These are phyloP conservation scores for Caradrina clavipalpis DNA, from an alignment of 2,888 invertebrate species.

Conservation along the genomic window DNA sequence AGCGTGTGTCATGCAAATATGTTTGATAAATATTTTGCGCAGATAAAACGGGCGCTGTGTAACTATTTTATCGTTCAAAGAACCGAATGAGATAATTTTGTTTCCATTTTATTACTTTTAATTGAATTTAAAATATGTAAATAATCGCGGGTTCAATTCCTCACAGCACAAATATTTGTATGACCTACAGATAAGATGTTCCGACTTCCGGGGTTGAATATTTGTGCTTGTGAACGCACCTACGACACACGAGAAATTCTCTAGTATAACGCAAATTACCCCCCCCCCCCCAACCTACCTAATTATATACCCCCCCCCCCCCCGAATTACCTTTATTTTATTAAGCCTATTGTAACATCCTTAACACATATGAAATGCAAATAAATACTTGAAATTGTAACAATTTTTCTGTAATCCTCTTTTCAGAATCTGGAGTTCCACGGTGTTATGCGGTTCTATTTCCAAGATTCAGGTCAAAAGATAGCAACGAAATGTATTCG, in stretches of 20 bases:
- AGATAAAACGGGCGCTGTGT: constrained; percentile 54
- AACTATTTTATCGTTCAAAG: constrained; percentile 55
- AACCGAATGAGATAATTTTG: constrained; percentile 62
- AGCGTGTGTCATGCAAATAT: constrained; percentile 53
- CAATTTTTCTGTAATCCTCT: constrained; percentile 36
- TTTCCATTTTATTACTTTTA: constrained; percentile 62
- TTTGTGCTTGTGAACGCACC: constrained; percentile 12
- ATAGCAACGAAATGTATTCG: constrained; percentile 99
- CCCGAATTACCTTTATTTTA: too few species aligned
- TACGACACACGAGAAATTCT: not conserved
- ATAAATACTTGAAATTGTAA: too few species aligned
- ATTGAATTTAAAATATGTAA: constrained; percentile 28
- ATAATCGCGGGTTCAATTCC: constrained; percentile 22
- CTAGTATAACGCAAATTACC: not conserved
- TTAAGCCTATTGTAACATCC: too few species aligned
- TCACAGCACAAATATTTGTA: constrained; percentile 33
- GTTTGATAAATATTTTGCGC: constrained; percentile 56
- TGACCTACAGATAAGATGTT: constrained; percentile 28
- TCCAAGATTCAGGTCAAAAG: constrained; percentile 99
- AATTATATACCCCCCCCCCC: too few species aligned
- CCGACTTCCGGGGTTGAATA: constrained; percentile 14
- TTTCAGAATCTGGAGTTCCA: constrained; percentile 99
- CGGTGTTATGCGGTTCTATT: constrained; percentile 99
- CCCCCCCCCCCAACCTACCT: too few species aligned
- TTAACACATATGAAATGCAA: too few species aligned